Conservation (phyloP, 2,888 invertebrate species). For the Fragum fragum region DNA sequence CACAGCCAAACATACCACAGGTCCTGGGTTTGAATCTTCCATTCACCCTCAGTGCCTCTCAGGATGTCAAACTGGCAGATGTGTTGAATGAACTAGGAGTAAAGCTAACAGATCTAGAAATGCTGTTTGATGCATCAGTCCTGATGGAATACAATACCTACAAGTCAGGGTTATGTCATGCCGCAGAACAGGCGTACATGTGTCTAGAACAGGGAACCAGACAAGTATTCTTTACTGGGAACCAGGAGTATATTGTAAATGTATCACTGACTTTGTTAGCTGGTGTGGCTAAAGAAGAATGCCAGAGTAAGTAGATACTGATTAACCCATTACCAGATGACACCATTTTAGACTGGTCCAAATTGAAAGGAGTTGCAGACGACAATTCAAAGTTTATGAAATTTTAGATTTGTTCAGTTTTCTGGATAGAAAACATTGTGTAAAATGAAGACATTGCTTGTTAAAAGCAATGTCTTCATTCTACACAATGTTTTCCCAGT, state of each 20-base stretch:
- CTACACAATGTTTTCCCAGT: too few species aligned
- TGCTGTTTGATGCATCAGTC: constrained; percentile 16
- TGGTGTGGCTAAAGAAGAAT: constrained; percentile 31
- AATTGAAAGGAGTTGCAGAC: too few species aligned
- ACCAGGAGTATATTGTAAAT: constrained; percentile 40
- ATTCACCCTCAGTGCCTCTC: not conserved
- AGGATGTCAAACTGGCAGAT: not conserved
- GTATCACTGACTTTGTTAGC: constrained; percentile 29
- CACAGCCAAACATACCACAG: not conserved
- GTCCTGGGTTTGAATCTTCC: constrained; percentile 21
- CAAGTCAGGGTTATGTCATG: constrained; percentile 40
- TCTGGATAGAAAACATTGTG: too few species aligned
- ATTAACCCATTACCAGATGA: too few species aligned
- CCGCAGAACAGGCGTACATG: constrained; percentile 18
- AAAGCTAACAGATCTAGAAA: not conserved
- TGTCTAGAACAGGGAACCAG: constrained; percentile 40
- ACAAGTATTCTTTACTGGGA: constrained; percentile 23
- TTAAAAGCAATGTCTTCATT: too few species aligned
- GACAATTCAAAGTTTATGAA: too few species aligned
- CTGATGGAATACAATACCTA: constrained; percentile 14
- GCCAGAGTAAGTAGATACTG: constrained; percentile 43
- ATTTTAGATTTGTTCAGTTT: too few species aligned
- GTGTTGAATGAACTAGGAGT: constrained; percentile 2
- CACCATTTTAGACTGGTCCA: too few species aligned
- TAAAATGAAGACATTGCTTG: too few species aligned